Conservation (phyloP, 1,140 invertebrate genomes). For the Anoplolepis gracilipes region DNA sequence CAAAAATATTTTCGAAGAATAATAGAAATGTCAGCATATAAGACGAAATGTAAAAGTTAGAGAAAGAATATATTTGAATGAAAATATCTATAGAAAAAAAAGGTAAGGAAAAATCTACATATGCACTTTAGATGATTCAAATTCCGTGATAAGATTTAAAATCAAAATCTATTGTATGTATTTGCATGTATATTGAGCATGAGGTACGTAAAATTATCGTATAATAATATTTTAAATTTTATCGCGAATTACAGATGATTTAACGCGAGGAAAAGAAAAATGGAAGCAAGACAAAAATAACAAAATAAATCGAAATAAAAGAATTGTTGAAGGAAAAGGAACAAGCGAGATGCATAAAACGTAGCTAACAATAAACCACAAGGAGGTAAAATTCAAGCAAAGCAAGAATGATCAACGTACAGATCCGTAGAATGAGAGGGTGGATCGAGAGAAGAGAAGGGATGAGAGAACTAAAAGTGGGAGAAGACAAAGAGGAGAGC, state of each 20-base stretch:
- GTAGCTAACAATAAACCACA: not conserved
- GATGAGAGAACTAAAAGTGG: not conserved
- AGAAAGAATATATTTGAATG: no score
- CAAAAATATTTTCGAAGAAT: not conserved
- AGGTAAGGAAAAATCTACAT: no score
- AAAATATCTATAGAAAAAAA: not conserved
- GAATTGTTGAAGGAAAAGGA: not conserved
- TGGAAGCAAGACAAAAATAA: not conserved
- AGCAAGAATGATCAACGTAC: not conserved
- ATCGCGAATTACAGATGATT: no score
- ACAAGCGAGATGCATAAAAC: not conserved
- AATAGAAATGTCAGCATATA: not conserved
- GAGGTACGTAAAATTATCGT: no score
- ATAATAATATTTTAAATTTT: no score
- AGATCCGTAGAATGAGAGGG: conserved; percentile 15
- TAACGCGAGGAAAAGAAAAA: not conserved
- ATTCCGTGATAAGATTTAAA: no score
- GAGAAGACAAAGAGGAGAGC: not conserved
- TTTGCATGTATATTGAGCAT: no score
- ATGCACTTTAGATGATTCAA: no score
- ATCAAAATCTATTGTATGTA: no score
- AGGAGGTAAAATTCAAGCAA: not conserved
- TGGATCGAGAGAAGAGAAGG: not conserved
- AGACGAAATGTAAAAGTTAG: not conserved
- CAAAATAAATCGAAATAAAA: not conserved